Percentiles rank a stretch among this genome's conserved stretches.
These are phyloP conservation scores for Amphiprion clarkii DNA, from an alignment of 2,797 vertebrate species.

Conservation along the genomic window DNA sequence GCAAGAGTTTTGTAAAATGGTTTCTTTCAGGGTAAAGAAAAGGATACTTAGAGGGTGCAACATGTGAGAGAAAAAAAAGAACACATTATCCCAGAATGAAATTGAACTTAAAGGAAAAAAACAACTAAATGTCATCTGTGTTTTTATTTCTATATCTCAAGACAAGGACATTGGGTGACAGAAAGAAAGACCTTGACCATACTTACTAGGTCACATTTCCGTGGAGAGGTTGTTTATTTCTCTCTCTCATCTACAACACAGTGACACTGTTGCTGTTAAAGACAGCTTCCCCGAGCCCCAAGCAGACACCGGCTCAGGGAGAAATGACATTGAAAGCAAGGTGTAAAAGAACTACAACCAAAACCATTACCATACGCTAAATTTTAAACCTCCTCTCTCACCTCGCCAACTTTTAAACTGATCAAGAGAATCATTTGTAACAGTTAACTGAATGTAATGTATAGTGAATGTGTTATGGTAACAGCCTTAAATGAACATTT, in stretches of 20 bases:
- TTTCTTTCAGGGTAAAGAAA: conserved; percentile 43
- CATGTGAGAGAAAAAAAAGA: conserved; percentile 27
- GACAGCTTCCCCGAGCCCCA: conserved; percentile 86
- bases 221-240: conserved; percentile 90
- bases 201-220: conserved; percentile 95
- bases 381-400: neutral
- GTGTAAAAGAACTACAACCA: conserved; percentile 67
- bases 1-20: conserved; percentile 40
- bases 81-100: conserved; percentile 36
- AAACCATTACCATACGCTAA: conserved; percentile 49
- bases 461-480: neutral
- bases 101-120: conserved; percentile 25
- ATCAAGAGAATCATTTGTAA: neutral
- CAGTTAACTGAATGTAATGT: neutral
- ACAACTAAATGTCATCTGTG: conserved; percentile 34
- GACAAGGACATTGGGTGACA: conserved; percentile 80
- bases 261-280: conserved; percentile 95
- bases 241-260: conserved; percentile 96
- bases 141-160: conserved; percentile 69
- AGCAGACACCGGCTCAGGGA: conserved; percentile 80
- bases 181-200: conserved; percentile 91
- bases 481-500: neutral
- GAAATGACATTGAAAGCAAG: conserved; percentile 75
- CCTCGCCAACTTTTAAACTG: neutral
- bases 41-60: conserved; percentile 50